Evolutionary conservation across 2,113 vertebrate species (phyloP).

Genomic region (Gymnarchus niloticus): DNA sequence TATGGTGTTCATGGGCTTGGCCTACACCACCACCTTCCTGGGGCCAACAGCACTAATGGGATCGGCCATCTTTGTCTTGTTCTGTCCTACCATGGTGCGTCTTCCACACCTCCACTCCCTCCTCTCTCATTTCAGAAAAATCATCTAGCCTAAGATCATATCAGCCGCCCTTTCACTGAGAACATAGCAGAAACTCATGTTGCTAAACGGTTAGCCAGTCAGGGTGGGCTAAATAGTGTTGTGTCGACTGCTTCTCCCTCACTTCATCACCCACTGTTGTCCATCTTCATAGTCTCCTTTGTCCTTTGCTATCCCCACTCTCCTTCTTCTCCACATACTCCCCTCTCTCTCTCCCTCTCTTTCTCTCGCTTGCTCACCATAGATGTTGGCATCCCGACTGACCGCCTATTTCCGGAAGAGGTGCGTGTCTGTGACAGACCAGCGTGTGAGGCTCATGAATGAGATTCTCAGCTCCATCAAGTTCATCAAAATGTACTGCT

Average conservation of each 20-base stretch:
- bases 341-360: constrained; percentile 44
- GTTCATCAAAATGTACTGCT: constrained; percentile 80
- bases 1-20: constrained; percentile 62
- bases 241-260: no score
- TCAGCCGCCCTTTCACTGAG: no score
- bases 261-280: no score
- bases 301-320: constrained; percentile 36
- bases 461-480: constrained; percentile 70
- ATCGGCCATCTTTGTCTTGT: constrained; percentile 66
- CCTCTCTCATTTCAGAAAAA: neutral
- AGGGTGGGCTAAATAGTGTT: no score
- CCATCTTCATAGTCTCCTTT: neutral
- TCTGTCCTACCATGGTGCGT: constrained; percentile 68
- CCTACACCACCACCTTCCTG: constrained; percentile 63
- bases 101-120: neutral
- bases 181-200: no score
- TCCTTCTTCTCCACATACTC: neutral
- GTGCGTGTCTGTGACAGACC: constrained; percentile 68
- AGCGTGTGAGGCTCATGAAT: constrained; percentile 69
- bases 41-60: constrained; percentile 68
- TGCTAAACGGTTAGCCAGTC: no score
- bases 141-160: no score
- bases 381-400: constrained; percentile 70
- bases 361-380: neutral
- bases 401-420: constrained; percentile 71